These are phyloP conservation scores for Galerucella pusilla DNA, from an alignment of 2,888 invertebrate species.

Conservation along the genomic window DNA sequence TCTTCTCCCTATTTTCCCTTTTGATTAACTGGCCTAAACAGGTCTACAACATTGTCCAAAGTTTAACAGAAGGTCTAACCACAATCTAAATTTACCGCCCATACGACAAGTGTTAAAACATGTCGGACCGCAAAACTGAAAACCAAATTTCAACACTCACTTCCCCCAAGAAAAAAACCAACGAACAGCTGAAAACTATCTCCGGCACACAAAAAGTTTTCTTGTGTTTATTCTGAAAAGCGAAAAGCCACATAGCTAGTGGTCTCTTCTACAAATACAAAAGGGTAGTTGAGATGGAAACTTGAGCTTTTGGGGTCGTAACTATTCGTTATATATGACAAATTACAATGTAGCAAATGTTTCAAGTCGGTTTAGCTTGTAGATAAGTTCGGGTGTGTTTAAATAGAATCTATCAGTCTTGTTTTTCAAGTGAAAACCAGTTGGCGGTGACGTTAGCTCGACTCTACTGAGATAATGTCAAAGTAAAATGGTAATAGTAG, in stretches of 20 bases:
- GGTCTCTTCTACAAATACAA: conserved; percentile 24
- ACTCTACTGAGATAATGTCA: background rate
- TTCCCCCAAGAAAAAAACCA: background rate
- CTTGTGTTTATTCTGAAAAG: conserved; percentile 10
- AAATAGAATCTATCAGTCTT: conserved; percentile 29
- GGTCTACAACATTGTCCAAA: no score
- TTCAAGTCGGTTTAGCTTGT: conserved; percentile 21
- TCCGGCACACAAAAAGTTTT: conserved; percentile 1
- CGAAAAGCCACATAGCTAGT: conserved; percentile 20
- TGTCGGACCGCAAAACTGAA: background rate
- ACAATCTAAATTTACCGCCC: background rate
- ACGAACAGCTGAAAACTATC: background rate
- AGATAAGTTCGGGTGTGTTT: conserved; percentile 25
- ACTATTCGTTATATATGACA: conserved; percentile 30
- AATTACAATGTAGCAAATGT: conserved; percentile 29
- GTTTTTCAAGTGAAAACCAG: conserved; percentile 19
- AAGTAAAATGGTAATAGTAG: background rate
- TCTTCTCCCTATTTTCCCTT: no score
- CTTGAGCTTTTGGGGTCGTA: conserved; percentile 21
- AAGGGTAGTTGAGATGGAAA: conserved; percentile 21
- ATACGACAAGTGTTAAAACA: background rate
- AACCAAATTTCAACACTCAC: background rate
- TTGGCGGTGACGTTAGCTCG: conserved; percentile 8
- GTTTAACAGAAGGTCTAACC: no score
- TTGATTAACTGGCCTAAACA: no score